Conservation (phyloP, 1,140 invertebrate species). For the Campodea augens region DNA sequence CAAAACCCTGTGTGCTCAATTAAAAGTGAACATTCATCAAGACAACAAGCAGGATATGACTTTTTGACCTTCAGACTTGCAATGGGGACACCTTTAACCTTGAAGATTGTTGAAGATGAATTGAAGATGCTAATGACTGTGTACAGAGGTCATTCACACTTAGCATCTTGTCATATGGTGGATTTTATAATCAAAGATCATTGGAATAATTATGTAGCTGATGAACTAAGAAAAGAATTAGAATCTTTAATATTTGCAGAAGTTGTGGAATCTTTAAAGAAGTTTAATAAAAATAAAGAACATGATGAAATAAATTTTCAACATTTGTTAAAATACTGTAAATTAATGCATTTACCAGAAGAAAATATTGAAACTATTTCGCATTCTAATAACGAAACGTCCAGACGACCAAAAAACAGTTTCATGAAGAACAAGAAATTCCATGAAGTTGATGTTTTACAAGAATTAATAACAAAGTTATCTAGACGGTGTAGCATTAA, state of each 20-base stretch:
- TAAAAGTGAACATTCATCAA: too few species aligned
- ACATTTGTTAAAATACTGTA: conserved; percentile 6
- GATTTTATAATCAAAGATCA: conserved; percentile 53
- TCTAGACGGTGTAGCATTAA: conserved; percentile 15
- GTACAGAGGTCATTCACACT: conserved; percentile 9
- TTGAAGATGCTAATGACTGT: conserved; percentile 9
- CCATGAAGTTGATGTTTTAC: conserved; percentile 52
- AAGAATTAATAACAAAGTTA: conserved; percentile 29
- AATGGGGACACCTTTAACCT: not conserved
- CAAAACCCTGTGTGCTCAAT: conserved; percentile 40
- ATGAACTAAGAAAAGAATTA: conserved; percentile 31
- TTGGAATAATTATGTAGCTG: conserved; percentile 38
- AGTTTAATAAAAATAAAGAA: too few species aligned
- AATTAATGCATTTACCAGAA: conserved; percentile 19
- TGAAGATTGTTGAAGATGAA: not conserved
- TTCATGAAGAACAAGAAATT: conserved; percentile 64
- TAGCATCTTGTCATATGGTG: conserved; percentile 56
- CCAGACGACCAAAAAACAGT: conserved; percentile 16
- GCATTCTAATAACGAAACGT: conserved; percentile 2
- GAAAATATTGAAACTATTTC: conserved; percentile 19
- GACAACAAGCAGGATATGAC: too few species aligned
- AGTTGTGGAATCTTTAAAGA: conserved; percentile 25
- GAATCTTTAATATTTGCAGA: conserved; percentile 21
- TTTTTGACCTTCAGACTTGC: not conserved
- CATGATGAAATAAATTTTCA: conserved; percentile 7